Base-by-base conservation (phyloP, 2,113 vertebrate species). In the Cacatua alba region DNA sequence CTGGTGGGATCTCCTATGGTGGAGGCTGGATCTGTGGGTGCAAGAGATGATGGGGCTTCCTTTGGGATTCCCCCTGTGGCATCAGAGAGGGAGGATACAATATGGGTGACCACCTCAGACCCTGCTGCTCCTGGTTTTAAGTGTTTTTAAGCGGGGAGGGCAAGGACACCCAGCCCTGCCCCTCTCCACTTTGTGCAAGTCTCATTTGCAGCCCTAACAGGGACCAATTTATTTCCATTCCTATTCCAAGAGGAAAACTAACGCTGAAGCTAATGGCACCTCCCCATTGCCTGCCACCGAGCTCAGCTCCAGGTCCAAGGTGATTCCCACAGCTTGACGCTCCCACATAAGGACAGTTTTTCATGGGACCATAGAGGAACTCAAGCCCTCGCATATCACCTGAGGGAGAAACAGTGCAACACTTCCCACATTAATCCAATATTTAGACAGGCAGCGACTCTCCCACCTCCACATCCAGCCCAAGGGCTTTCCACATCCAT, bases 391-490 rank as follows among this genome's bases (percentile, higher is more conserved):
- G 4, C 37, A 1, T 3, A 65, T 49, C 37, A 59, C 26, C 80
- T 43, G 28, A 37, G 48, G 57, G n/a, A 41, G 13, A n/a, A 29
- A 29, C 5, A 46, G 46, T 17, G 29, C 75, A 71, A 41, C n/a
- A 3, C 5, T 43, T 78, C 29, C 48, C 0, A 0, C 3, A 2
- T 15, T 11, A 65, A 55, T 41, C 48, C 33, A 21, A 1, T 28
- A 4, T 25, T 83, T 6, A 21, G 17, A 18, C 68, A 69, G 83
- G 72, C 71, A 62, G 52, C 0, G 0, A 51, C 44, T 39, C 1
- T 11, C 49, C 35, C 25, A 12, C 26, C 60, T 15, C 62, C 31
- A 10, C 29, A 53, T 13, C 62, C 28, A 49, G 48, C 28, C 17
- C 2, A 0, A 49, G 37, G 57, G 35, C 26, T 83, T 17, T 7